Evolutionary conservation across 2,797 vertebrate genomes (phyloP).

Genomic region (Cryptoblepharus egeriae): DNA sequence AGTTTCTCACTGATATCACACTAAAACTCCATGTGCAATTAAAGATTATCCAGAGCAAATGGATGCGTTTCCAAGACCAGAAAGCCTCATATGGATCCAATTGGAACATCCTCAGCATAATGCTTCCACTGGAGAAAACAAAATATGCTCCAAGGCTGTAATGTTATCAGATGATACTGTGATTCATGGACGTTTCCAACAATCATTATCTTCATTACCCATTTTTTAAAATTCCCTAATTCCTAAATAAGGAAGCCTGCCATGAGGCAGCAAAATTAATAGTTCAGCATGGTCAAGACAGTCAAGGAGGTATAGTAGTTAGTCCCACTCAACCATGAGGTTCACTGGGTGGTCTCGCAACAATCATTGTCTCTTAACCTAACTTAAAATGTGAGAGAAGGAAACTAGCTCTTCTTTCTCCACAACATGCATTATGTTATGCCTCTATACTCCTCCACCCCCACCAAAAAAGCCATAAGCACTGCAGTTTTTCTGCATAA

Average conservation of each 20-base stretch:
- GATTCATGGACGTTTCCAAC: not conserved
- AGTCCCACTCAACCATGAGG: too few species aligned
- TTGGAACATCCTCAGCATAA: not conserved
- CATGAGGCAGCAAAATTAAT: not conserved
- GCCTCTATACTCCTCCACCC: too few species aligned
- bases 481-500: too few species aligned
- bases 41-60: slow-evolving; percentile 1
- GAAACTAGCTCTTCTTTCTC: too few species aligned
- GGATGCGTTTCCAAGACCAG: not conserved
- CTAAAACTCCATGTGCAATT: not conserved
- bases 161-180: not conserved
- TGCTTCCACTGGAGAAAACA: rapidly evolving
- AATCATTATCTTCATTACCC: not conserved
- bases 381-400: too few species aligned
- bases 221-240: not conserved
- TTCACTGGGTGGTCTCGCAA: too few species aligned
- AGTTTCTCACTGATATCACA: not conserved
- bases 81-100: not conserved
- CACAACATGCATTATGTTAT: too few species aligned
- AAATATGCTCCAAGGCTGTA: not conserved
- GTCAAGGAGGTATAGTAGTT: too few species aligned
- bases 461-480: too few species aligned
- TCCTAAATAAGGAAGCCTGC: not conserved
- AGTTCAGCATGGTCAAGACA: too few species aligned
- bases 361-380: too few species aligned